Evolutionary conservation across 2,113 vertebrate species (phyloP).

Genomic region (Cygnus buccinator): DNA sequence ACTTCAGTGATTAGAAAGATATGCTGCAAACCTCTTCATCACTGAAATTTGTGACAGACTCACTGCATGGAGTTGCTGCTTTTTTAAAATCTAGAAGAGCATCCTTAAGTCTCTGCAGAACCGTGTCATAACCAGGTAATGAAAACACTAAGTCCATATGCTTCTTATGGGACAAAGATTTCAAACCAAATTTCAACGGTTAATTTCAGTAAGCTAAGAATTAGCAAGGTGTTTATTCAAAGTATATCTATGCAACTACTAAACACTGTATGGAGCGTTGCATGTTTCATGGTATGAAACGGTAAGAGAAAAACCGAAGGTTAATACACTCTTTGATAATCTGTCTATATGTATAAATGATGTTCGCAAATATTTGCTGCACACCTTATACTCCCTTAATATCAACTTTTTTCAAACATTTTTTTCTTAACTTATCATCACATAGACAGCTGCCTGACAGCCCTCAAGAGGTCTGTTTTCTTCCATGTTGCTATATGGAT

Average conservation of each 20-base stretch:
- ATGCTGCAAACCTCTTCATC: neutral
- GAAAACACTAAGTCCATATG: neutral
- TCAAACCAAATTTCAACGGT: neutral
- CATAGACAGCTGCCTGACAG: neutral
- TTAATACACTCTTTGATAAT: neutral
- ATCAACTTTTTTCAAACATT: neutral
- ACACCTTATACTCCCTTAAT: neutral
- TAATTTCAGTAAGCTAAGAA: neutral
- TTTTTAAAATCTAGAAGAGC: neutral
- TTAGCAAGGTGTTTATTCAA: neutral
- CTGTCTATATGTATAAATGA: neutral
- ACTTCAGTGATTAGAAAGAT: neutral
- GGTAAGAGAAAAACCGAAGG: neutral
- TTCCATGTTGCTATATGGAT: neutral
- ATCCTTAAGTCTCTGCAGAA: neutral
- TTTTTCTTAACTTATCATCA: neutral
- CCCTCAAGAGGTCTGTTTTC: neutral
- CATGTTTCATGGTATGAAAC: neutral
- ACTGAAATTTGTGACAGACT: neutral
- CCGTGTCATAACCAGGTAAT: neutral
- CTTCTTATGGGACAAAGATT: neutral
- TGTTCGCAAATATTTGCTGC: neutral
- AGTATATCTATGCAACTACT: neutral
- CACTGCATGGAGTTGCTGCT: neutral
- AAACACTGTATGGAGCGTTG: neutral